These are phyloP conservation scores for Diplosoma virens DNA, from an alignment of 23 tunicate genomes.

Conservation along the genomic window DNA sequence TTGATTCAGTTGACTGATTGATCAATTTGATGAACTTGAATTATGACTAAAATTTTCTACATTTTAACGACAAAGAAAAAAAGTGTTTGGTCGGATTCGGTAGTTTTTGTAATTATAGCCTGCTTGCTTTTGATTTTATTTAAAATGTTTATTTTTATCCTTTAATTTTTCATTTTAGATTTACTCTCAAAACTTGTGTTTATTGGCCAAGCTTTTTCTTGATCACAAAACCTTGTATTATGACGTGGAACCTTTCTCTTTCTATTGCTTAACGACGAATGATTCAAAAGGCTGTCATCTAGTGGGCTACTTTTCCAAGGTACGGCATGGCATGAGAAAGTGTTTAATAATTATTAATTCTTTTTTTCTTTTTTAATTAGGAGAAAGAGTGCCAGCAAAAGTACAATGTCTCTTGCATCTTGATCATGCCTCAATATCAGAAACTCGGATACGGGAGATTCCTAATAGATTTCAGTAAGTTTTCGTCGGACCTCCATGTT, in stretches of 20 bases:
- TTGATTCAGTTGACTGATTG: too few species aligned
- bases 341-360: too few species aligned
- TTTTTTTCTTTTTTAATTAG: conserved; percentile 18
- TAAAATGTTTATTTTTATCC: too few species aligned
- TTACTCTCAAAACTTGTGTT: conserved; percentile 91
- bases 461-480: conserved; percentile 96
- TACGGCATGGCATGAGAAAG: background rate
- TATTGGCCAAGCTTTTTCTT: conserved; percentile 90
- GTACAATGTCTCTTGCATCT: conserved; percentile 92
- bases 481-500: too few species aligned
- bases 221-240: conserved; percentile 94
- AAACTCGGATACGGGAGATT: conserved; percentile 89
- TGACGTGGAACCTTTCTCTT: conserved; percentile 96
- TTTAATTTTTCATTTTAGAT: conserved; percentile 41
- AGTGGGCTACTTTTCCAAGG: conserved; percentile 97
- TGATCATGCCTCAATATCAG: conserved; percentile 98
- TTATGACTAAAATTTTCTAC: too few species aligned
- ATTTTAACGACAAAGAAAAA: too few species aligned
- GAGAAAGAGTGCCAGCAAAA: conserved; percentile 89
- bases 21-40: too few species aligned
- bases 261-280: conserved; percentile 79
- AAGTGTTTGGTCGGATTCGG: too few species aligned
- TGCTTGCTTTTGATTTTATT: too few species aligned
- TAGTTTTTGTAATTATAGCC: too few species aligned
- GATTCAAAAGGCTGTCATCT: conserved; percentile 83